Conservation (phyloP, 2,888 invertebrate genomes). For the Platycheirus albimanus region DNA sequence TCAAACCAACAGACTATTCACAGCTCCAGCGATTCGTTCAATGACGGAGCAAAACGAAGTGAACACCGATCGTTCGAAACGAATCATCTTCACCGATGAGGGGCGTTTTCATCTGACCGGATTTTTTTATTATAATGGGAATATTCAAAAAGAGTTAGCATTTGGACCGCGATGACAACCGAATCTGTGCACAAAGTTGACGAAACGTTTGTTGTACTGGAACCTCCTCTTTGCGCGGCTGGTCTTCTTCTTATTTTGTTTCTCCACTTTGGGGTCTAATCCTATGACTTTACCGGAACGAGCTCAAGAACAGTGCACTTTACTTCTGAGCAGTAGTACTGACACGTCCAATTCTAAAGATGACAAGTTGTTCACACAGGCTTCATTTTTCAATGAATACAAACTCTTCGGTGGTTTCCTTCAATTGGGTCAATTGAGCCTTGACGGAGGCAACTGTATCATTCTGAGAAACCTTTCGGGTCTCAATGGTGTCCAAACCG, state of each 20-base stretch:
- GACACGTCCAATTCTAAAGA: constrained; percentile 90
- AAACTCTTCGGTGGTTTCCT: constrained; percentile 84
- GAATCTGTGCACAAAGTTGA: constrained; percentile 97
- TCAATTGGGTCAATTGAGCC: constrained; percentile 80
- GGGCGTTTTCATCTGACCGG: too few relatives aligned
- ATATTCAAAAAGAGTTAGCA: constrained; percentile 88
- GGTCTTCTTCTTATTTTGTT: constrained; percentile 99
- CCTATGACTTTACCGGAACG: constrained; percentile 99
- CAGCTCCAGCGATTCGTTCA: too few relatives aligned
- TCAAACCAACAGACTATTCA: too few relatives aligned
- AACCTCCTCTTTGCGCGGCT: constrained; percentile 99
- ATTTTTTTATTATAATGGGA: constrained; percentile 29
- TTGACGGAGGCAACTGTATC: constrained; percentile 81
- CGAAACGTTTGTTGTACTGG: constrained; percentile 99
- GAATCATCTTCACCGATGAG: too few relatives aligned
- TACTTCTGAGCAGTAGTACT: constrained; percentile 95
- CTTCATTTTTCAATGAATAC: constrained; percentile 87
- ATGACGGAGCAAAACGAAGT: too few relatives aligned
- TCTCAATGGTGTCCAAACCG: constrained; percentile 81
- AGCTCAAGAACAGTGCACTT: constrained; percentile 99
- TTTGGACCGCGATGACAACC: constrained; percentile 98
- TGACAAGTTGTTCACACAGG: constrained; percentile 86
- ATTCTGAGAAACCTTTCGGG: constrained; percentile 81
- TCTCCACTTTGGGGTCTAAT: constrained; percentile 99
- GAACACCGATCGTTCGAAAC: too few relatives aligned